Base-by-base conservation (phyloP, 2,113 vertebrate genomes). In the Eupsittula cactorum region DNA sequence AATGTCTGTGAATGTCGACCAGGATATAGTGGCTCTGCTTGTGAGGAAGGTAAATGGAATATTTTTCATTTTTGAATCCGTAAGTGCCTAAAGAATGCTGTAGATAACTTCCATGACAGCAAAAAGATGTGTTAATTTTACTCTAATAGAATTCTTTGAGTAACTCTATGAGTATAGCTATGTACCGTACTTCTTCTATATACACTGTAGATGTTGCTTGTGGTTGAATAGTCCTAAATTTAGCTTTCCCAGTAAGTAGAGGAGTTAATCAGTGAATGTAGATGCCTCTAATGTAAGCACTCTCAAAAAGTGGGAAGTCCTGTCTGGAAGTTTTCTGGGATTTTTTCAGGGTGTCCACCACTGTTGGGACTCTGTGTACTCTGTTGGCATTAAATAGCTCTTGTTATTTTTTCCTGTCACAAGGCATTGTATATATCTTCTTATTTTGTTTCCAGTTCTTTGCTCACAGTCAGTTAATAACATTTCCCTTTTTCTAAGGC, bases 41-140 rank as follows among this genome's bases (percentile, higher is more conserved):
- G 99, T 88, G 98, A 98, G 52, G 97, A 99, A 98, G 99, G 99
- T 99, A 97, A 97, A 35, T 78, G 21, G 31, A 7, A 7, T n/a
- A 24, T 65, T 16, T 86, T 84, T 74, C 20, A 2, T 15, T 46
- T 92, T 92, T 53, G 64, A 80, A 83, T 80, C 44, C 6, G 13
- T 57, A 70, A 81, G 50, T 90, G 47, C 9, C 24, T 47, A 29
- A 86, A 82, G 19, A 19, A 31, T 88, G 31, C n/a, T 64, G 37
- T 65, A 31, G 77, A 60, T 44, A 60, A 8, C 27, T 86, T 41
- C 44, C 13, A 6, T 82, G 42, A 31, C 37, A 74, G 33, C 16
- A 41, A 49, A 49, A 21, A 71, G 16, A 2, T 65, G 16, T 60
- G 13, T 49, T 92, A 5, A 5, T 92, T 92, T 73, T 73, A 60